phyloP scores from a whole-genome alignment of 2,888 invertebrate genomes.

The Tetanocera ferruginea region DNA sequence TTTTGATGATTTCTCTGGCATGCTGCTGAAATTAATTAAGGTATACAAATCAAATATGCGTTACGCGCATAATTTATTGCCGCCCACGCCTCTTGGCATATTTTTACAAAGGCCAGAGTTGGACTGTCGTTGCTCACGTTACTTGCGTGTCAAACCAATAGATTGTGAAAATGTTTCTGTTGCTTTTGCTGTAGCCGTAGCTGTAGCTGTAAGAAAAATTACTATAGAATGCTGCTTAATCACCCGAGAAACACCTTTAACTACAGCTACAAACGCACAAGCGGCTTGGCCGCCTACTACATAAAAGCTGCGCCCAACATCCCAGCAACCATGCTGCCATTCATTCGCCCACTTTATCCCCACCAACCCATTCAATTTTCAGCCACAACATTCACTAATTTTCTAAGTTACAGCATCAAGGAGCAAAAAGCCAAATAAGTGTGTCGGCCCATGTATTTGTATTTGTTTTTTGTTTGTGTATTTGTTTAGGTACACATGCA shows the following conservation, averaged over 20 bases:
- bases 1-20: background rate
- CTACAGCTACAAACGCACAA: background rate
- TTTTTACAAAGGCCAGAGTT: no score
- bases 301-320: background rate
- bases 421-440: background rate
- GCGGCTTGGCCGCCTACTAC: background rate
- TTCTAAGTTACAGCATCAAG: background rate
- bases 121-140: no score
- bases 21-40: background rate
- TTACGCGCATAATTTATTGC: background rate
- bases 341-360: background rate
- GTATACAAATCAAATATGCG: background rate
- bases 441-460: background rate
- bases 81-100: background rate
- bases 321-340: background rate
- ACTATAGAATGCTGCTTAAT: slow-evolving; percentile 21
- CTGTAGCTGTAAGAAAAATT: background rate
- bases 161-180: background rate
- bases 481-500: background rate
- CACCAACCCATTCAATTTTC: background rate
- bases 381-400: no score
- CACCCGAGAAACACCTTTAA: slow-evolving; percentile 14
- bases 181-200: no score
- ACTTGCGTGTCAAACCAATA: background rate
- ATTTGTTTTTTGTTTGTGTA: background rate